phyloP scores from a whole-genome alignment of 2,113 vertebrate species.

The Leptocoma aspasia region DNA sequence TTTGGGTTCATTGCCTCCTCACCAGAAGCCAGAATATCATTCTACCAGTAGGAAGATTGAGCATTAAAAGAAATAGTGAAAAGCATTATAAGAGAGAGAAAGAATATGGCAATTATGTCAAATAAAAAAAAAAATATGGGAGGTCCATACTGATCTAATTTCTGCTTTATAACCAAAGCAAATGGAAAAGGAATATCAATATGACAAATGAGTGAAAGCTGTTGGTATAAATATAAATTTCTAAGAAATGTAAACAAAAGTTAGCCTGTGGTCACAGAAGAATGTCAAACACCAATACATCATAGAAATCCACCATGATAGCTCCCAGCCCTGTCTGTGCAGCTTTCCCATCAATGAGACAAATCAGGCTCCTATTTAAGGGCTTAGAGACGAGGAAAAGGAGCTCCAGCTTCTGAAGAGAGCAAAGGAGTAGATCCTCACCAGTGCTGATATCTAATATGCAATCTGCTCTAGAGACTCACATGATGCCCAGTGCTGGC shows the following conservation, averaged over 20 bases:
- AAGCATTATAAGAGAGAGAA: background rate
- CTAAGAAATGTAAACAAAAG: constrained; percentile 13
- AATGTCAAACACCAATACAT: background rate
- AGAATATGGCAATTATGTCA: background rate
- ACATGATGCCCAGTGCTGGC: accelerated
- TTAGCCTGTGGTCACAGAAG: background rate
- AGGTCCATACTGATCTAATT: constrained; percentile 15
- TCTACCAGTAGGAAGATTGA: background rate
- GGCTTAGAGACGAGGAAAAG: background rate
- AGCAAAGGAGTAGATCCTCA: background rate
- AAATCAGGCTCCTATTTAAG: background rate
- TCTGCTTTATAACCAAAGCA: background rate
- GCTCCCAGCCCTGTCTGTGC: background rate
- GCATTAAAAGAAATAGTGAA: background rate
- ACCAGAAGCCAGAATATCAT: background rate
- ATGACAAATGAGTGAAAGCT: constrained; percentile 3
- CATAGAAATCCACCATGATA: background rate
- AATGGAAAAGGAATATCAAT: background rate
- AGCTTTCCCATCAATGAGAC: background rate
- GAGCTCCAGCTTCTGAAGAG: background rate
- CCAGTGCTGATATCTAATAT: background rate
- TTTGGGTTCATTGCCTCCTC: background rate
- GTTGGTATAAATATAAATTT: background rate
- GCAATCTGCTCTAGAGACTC: background rate
- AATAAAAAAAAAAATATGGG: background rate